A percentile compares a stretch with the other conserved stretches of the same genome.
These are phyloP conservation scores for Anarhynchus alexandrinus DNA, from an alignment of 2,113 vertebrate species.

Conservation along the genomic window DNA sequence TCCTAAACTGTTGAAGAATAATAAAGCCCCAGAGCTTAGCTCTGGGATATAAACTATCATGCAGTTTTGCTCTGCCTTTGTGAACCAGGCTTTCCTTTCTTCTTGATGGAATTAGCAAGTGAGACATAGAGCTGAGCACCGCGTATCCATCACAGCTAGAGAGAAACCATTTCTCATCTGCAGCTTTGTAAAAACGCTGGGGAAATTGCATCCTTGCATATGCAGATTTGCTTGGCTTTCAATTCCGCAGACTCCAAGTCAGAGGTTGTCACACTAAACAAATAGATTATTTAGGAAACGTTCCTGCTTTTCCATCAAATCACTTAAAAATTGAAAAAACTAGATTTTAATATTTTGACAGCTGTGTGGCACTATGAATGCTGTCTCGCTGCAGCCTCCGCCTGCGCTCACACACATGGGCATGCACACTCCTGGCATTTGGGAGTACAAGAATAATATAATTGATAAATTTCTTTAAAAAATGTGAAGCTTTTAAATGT, in stretches of 20 bases:
- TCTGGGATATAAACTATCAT: background rate
- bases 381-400: background rate
- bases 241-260: background rate
- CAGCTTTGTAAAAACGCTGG: background rate
- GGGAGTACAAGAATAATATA: background rate
- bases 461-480: background rate
- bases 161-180: slow-evolving; percentile 10
- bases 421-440: fast-evolving
- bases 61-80: background rate
- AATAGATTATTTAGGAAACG: background rate
- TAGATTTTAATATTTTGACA: background rate
- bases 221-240: slow-evolving; percentile 31
- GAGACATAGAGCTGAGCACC: background rate
- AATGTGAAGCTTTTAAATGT: background rate
- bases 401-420: background rate
- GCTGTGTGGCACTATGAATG: background rate
- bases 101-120: slow-evolving; percentile 32
- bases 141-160: background rate
- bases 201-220: background rate
- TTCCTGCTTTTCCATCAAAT: slow-evolving; percentile 8
- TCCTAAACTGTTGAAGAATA: slow-evolving; percentile 4
- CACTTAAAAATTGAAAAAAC: background rate
- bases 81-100: slow-evolving; percentile 11
- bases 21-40: slow-evolving; percentile 22
- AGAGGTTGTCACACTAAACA: background rate